A percentile compares a stretch with the other conserved stretches of the same genome.
Conservation (phyloP, 2,888 invertebrate species). For the Hypomecis punctinalis region DNA sequence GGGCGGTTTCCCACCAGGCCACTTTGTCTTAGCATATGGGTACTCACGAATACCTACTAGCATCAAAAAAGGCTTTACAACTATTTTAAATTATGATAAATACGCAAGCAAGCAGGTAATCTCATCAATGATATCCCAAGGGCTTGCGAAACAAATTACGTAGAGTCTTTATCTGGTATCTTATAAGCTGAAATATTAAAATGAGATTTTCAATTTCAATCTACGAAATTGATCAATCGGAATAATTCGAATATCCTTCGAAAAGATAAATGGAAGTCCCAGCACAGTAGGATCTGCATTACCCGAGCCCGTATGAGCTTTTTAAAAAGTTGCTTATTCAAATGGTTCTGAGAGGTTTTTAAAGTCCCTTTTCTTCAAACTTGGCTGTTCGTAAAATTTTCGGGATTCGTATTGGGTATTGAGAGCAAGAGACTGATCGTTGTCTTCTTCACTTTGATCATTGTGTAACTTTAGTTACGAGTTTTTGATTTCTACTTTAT, state of each 20-base stretch:
- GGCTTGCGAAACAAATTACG: constrained; percentile 5
- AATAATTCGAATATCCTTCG: constrained; percentile 40
- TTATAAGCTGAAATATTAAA: constrained; percentile 28
- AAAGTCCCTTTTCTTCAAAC: constrained; percentile 27
- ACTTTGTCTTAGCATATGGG: no score
- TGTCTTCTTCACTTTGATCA: no score
- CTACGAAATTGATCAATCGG: constrained; percentile 38
- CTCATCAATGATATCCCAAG: neutral
- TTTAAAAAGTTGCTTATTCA: constrained; percentile 45
- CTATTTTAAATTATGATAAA: no score
- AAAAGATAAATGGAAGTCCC: constrained; percentile 34
- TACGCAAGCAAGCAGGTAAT: neutral
- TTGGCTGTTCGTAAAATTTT: constrained; percentile 22
- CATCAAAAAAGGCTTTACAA: no score
- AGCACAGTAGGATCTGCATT: constrained; percentile 26
- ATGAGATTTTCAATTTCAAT: constrained; percentile 38
- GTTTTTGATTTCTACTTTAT: no score
- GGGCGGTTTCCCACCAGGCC: no score
- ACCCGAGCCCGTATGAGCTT: constrained; percentile 34
- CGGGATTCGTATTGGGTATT: neutral
- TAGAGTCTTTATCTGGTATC: constrained; percentile 1
- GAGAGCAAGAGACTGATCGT: no score
- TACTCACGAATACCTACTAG: no score
- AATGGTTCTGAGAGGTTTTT: constrained; percentile 47
- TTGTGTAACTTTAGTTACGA: no score